phyloP scores from a whole-genome alignment of 2,113 vertebrate species.

The Carassius carassius region DNA sequence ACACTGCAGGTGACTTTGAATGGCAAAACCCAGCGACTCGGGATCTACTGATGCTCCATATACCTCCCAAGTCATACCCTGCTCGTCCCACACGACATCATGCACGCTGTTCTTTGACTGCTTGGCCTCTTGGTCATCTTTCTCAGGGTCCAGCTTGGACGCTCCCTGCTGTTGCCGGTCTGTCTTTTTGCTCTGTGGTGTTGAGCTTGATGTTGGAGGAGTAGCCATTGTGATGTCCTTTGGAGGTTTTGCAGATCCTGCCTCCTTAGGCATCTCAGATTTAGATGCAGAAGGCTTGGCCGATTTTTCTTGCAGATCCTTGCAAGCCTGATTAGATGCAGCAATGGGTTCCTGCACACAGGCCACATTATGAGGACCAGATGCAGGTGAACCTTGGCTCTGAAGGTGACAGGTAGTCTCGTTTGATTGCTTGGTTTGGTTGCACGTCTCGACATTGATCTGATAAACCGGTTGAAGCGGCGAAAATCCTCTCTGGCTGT shows the following conservation, averaged over 20 bases:
- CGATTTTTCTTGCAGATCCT: conserved; percentile 50
- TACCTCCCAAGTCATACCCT: conserved; percentile 99
- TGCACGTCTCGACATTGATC: conserved; percentile 67
- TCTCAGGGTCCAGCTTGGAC: conserved; percentile 60
- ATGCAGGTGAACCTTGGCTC: background rate
- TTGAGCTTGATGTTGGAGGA: conserved; percentile 45
- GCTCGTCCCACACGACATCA: conserved; percentile 96
- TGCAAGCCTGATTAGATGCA: conserved; percentile 26
- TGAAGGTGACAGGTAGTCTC: conserved; percentile 47
- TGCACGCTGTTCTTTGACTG: conserved; percentile 81
- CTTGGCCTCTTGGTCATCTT: conserved; percentile 60
- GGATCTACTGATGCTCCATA: conserved; percentile 95
- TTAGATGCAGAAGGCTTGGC: conserved; percentile 51
- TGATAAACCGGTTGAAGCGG: conserved; percentile 73
- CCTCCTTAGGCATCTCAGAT: conserved; percentile 28
- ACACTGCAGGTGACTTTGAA: conserved; percentile 96
- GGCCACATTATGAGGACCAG: conserved; percentile 21
- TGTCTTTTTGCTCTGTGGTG: conserved; percentile 54
- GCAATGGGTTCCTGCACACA: conserved; percentile 2
- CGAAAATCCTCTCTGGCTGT: conserved; percentile 56
- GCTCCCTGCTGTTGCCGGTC: conserved; percentile 59
- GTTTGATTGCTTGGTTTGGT: conserved; percentile 40
- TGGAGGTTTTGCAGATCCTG: conserved; percentile 15
- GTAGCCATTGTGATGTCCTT: conserved; percentile 57
- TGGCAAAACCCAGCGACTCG: conserved; percentile 92